phyloP scores from a whole-genome alignment of 2,113 vertebrate genomes.

The Chionis minor region DNA sequence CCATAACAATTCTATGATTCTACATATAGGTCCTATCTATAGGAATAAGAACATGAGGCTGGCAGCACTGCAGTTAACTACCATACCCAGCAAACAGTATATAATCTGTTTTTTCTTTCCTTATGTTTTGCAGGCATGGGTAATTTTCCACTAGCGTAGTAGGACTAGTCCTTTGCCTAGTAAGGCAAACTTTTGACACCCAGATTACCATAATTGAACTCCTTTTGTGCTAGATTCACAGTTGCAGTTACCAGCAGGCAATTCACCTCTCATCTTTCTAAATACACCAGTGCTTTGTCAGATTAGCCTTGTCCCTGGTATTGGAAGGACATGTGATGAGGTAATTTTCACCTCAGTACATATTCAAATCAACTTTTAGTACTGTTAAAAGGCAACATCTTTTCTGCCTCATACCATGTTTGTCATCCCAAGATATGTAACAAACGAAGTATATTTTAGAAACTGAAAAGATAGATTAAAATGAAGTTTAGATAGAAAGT shows the following conservation, averaged over 20 bases:
- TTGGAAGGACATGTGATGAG: neutral
- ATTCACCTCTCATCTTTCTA: neutral
- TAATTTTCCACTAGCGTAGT: neutral
- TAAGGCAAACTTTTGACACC: neutral
- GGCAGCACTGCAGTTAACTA: neutral
- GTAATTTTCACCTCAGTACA: neutral
- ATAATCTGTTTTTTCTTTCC: neutral
- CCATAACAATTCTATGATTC: neutral
- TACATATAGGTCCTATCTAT: neutral
- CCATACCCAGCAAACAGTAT: neutral
- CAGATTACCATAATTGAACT: constrained; percentile 10
- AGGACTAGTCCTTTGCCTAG: neutral
- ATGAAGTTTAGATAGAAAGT: neutral
- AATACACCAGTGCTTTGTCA: neutral
- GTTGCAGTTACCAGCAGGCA: neutral
- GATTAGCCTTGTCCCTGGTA: neutral
- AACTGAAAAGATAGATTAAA: neutral
- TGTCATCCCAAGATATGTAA: neutral
- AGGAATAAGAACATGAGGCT: neutral
- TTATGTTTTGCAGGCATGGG: neutral
- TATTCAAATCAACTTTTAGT: neutral
- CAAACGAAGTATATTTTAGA: neutral
- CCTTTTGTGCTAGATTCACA: neutral
- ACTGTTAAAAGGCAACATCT: neutral
- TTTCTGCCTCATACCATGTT: neutral